A percentile compares a stretch with the other conserved stretches of the same genome.
Evolutionary conservation across 1,140 invertebrate species (phyloP).

Genomic region (Penaeus chinensis): DNA sequence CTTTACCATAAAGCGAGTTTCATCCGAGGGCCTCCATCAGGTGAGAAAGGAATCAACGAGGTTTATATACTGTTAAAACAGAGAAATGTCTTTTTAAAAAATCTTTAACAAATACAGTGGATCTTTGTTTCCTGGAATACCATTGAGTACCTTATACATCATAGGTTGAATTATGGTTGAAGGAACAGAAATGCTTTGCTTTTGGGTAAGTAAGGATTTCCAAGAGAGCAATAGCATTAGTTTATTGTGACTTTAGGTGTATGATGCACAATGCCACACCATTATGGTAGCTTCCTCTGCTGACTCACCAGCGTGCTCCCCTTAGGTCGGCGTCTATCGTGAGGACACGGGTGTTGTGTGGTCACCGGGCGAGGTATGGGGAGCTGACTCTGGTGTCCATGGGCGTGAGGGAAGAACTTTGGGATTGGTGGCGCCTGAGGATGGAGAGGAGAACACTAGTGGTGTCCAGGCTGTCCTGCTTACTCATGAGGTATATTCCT

Average conservation of each 20-base stretch:
- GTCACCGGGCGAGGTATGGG: conserved; percentile 19
- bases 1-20: conserved; percentile 39
- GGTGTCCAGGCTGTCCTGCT: conserved; percentile 12
- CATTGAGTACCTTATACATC: no score
- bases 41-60: background rate
- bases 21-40: conserved; percentile 28
- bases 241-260: no score
- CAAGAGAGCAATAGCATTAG: no score
- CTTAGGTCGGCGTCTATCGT: conserved; percentile 50
- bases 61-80: background rate
- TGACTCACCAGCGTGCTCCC: no score
- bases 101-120: no score
- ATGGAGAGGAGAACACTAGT: background rate
- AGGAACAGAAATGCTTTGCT: no score
- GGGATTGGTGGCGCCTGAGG: conserved; percentile 22
- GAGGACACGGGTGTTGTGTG: conserved; percentile 58
- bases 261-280: no score
- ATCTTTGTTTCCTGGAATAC: no score
- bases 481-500: conserved; percentile 6
- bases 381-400: background rate
- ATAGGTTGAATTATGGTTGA: no score
- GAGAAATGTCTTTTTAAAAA: no score
- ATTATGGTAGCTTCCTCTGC: no score
- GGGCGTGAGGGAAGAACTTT: conserved; percentile 23
- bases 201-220: no score